Base-by-base conservation (phyloP, 2,797 vertebrate species). In the Balearica regulorum region DNA sequence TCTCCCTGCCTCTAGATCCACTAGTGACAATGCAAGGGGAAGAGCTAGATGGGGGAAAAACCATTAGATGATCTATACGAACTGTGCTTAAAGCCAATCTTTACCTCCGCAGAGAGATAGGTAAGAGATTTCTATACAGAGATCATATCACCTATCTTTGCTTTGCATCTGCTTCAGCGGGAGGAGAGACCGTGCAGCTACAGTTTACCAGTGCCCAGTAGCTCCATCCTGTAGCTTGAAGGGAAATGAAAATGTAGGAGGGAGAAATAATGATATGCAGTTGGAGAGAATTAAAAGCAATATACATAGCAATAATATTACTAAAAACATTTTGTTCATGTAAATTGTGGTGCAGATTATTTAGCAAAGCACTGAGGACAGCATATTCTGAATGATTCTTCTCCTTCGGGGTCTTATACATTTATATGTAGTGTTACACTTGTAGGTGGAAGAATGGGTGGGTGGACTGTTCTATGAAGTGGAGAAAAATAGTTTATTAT, bases 401-500 rank as follows among this genome's bases (percentile, higher is more conserved):
- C 54, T 76, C 72, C 85, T 94, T 54, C 55, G 54, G 48, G 83
- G 28, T 72, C 44, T 88, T 94, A n/a, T 37, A 20, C 26, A 9
- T 84, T 76, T 81, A 80, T 83, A 55, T 77, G 55, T 79, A 58
- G 58, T 26, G 31, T 84, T 94, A 72, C 44, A 39, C 14, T 46
- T 48, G 85, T 87, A 78, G 91, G 87, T 88, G 83, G 93, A 83
- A 87, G 64, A 73, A 72, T 79, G 70, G 53, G 96, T 89, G 82
- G 95, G 94, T 91, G 89, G 89, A 79, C 79, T 88, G 48, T 78
- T 94, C 91, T 86, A 15, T 8, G 41, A 95, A 92, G 87, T 25
- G 28, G 16, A 93, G 83, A 93, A 90, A 96, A 96, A 93, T 70
- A 88, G 86, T 92, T 89, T 86, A 49, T 96, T 87, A 87, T 78